Base-by-base conservation (phyloP, 2,113 vertebrate genomes). In the Acanthochromis polyacanthus region DNA sequence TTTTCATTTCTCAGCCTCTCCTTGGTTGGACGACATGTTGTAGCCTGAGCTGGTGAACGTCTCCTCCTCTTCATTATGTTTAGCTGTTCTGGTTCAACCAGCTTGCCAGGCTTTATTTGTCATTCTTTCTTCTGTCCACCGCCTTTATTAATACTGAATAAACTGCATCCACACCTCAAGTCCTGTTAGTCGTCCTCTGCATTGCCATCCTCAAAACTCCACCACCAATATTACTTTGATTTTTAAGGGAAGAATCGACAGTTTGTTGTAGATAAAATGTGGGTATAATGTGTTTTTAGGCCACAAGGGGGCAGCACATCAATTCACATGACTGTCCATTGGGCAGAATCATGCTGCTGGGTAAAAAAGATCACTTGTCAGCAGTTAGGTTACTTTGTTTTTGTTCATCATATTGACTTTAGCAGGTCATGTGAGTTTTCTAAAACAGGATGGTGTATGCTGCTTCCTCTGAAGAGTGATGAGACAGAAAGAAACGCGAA, bases 291-390 rank as follows among this genome's bases (percentile, higher is more conserved):
- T 46, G 14, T 40, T 10, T 50, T 38, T 48, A 1, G 14, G 50
- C 70, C 91, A 90, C 85, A 65, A 86, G 89, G 77, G 86, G 87
- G 89, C 81, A 84, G 78, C 67, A 81, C 50, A 36, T 28, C 8
- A 66, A 15, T 46, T n/a, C 3, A 57, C 65, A 3, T 25, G 7
- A 36, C 22, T 30, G 8, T 5, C 4, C 36, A 51, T 16, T n/a
- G 2, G 4, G 7, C 16, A 43, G n/a, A 19, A 71, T 56, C 2
- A 2, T 4, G 48, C 48, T 25, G 1, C 20, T 36, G 7, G 43
- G 16, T 0, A 14, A 69, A 64, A 59, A 51, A 1, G 19, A 70
- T n/a, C 40, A 45, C 20, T 69, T 70, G 22, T 77, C 75, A 68
- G 22, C 46, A 56, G 25, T 75, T 75, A 3, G 23, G 30, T 50